Percentiles rank a stretch among this genome's conserved stretches.
Evolutionary conservation across 2,888 invertebrate species (phyloP).

Genomic region (Lycaena phlaeas): DNA sequence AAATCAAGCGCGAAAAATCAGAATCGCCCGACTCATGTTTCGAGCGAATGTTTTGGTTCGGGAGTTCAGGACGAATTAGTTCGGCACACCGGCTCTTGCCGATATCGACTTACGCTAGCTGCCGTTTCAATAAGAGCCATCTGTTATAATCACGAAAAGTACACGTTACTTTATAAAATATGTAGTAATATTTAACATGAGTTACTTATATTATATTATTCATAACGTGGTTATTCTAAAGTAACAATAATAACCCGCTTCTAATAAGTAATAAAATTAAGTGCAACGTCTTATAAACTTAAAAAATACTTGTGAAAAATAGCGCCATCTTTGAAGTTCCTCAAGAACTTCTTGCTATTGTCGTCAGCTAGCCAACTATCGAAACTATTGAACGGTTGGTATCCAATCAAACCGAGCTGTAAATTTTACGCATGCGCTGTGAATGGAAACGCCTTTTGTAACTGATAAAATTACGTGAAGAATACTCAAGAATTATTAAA

Average conservation of each 20-base stretch:
- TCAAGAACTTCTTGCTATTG: background rate
- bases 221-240: no score
- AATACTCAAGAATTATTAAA: conserved; percentile 42
- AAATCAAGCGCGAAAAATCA: conserved; percentile 51
- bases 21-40: conserved; percentile 43
- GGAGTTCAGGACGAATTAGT: conserved; percentile 16
- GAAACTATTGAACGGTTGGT: background rate
- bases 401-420: conserved; percentile 2
- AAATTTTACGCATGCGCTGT: conserved; percentile 56
- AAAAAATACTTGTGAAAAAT: no score
- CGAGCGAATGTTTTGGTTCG: conserved; percentile 57
- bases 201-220: no score
- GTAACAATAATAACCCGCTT: no score
- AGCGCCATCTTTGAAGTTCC: background rate
- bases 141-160: no score
- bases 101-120: conserved; percentile 40
- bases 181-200: no score
- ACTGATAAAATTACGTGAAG: conserved; percentile 32
- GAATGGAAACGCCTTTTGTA: conserved; percentile 37
- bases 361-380: background rate
- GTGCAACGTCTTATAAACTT: no score
- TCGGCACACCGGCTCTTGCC: conserved; percentile 15
- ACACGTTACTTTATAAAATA: no score
- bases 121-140: conserved; percentile 18
- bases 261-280: no score